Percentiles rank a stretch among this genome's conserved stretches.
phyloP scores from a whole-genome alignment of 1,140 invertebrate genomes.

The Drosophila nebulosa region DNA sequence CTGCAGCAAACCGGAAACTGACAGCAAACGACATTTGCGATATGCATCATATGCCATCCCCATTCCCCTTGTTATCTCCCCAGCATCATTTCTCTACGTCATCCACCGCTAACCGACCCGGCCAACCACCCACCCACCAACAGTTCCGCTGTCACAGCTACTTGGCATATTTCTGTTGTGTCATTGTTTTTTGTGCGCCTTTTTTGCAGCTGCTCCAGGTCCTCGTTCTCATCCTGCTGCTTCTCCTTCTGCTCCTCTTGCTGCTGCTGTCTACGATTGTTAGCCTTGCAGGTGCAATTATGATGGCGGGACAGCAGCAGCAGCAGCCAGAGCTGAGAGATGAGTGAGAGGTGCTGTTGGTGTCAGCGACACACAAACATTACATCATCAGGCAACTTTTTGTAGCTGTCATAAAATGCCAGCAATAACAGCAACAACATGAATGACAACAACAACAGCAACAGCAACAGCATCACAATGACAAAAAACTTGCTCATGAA shows the following conservation, averaged over 20 bases:
- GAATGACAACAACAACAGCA: neutral
- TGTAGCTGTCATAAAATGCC: conserved; percentile 72
- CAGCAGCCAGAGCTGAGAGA: conserved; percentile 12
- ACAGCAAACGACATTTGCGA: conserved; percentile 78
- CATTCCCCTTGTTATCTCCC: conserved; percentile 7
- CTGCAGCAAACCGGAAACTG: conserved; percentile 74
- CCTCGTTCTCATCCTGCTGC: conserved; percentile 6
- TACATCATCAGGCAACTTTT: conserved; percentile 77
- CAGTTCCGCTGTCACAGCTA: conserved; percentile 43
- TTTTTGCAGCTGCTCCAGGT: conserved; percentile 46
- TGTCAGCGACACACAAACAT: conserved; percentile 77
- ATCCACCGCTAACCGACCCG: neutral
- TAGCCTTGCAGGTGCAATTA: conserved; percentile 76
- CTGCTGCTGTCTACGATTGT: conserved; percentile 54
- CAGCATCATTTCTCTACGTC: neutral
- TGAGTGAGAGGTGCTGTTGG: conserved; percentile 15
- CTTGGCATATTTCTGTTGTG: conserved; percentile 74
- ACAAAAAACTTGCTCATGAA: neutral
- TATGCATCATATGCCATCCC: conserved; percentile 78
- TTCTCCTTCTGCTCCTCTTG: neutral
- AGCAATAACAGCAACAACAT: conserved; percentile 27
- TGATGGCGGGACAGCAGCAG: conserved; percentile 46
- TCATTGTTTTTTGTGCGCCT: conserved; percentile 71
- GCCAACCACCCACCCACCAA: neutral
- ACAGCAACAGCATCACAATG: neutral